Evolutionary conservation across 2,797 vertebrate genomes (phyloP).

Genomic region (Enteromius radiatus): DNA sequence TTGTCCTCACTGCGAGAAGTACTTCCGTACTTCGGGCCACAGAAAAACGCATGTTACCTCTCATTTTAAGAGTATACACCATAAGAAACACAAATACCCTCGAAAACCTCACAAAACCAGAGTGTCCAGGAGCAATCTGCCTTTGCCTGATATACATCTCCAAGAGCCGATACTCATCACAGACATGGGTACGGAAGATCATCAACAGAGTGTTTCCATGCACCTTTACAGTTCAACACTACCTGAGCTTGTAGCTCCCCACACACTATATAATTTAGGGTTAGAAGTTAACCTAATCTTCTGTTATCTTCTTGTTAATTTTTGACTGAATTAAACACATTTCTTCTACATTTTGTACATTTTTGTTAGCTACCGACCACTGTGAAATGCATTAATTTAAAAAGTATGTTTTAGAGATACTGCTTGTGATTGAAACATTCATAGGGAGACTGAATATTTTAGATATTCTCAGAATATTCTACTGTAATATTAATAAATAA

Average conservation of each 20-base stretch:
- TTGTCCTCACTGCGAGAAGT: slow-evolving; percentile 98
- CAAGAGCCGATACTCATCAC: slow-evolving; percentile 99
- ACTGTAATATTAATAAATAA: not conserved
- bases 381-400: not conserved
- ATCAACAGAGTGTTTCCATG: not conserved
- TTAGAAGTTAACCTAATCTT: not conserved
- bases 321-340: too few species aligned
- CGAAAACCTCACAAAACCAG: slow-evolving; percentile 89
- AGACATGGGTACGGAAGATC: slow-evolving; percentile 86
- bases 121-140: slow-evolving; percentile 85
- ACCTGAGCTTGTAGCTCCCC: not conserved
- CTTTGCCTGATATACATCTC: slow-evolving; percentile 91
- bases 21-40: slow-evolving; percentile 96
- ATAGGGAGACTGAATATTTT: not conserved
- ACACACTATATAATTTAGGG: not conserved
- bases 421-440: not conserved
- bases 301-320: not conserved
- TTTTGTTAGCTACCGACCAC: not conserved
- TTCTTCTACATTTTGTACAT: not conserved
- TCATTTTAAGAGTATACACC: slow-evolving; percentile 92
- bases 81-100: slow-evolving; percentile 91
- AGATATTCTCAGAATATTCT: not conserved
- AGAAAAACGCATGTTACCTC: slow-evolving; percentile 96
- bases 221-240: not conserved
- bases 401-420: not conserved